Conservation (phyloP, 1,140 invertebrate species). For the Leucophenga varia region DNA sequence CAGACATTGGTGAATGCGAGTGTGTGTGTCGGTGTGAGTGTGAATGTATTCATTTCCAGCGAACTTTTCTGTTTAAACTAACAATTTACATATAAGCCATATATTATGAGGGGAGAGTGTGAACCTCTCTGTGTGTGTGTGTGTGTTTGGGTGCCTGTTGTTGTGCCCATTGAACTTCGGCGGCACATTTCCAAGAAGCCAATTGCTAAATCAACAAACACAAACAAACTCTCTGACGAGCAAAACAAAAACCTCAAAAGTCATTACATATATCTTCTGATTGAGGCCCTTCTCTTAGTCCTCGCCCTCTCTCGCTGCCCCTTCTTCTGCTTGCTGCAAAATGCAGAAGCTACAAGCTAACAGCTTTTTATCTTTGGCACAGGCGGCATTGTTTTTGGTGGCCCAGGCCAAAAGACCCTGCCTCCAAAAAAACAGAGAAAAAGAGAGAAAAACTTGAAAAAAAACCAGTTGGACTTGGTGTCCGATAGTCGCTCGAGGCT, state of each 20-base stretch:
- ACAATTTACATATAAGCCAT: conserved; percentile 34
- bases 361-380: conserved; percentile 52
- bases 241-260: conserved; percentile 52
- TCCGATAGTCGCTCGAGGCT: conserved; percentile 12
- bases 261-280: conserved; percentile 49
- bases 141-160: too few species aligned
- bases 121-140: neutral
- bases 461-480: conserved; percentile 24
- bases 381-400: conserved; percentile 40
- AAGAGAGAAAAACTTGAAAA: conserved; percentile 15
- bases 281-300: conserved; percentile 1
- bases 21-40: neutral
- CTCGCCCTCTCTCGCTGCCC: neutral
- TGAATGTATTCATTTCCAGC: conserved; percentile 6
- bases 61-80: conserved; percentile 28
- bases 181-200: conserved; percentile 47
- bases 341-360: conserved; percentile 55
- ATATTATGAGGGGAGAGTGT: conserved; percentile 17
- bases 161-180: conserved; percentile 32
- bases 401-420: conserved; percentile 14
- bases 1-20: neutral
- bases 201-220: conserved; percentile 47
- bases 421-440: conserved; percentile 14
- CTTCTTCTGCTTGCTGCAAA: conserved; percentile 17
- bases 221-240: conserved; percentile 28